Evolutionary conservation across 92 coral and sea anemone genomes (phyloP).

Genomic region (Pocillopora grandis): DNA sequence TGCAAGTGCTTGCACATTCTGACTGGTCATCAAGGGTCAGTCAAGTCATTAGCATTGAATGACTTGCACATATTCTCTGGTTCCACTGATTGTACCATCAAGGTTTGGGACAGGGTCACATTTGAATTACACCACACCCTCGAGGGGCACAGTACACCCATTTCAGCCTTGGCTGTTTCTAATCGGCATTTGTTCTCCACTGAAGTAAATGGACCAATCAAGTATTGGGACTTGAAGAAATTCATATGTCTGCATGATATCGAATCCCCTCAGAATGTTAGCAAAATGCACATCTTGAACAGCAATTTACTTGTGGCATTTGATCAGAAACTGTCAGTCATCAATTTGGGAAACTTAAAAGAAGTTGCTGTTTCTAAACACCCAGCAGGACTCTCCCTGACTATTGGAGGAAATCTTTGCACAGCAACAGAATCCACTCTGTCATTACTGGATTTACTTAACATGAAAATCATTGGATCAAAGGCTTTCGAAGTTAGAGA

Average conservation of each 20-base stretch:
- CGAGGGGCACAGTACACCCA: constrained; percentile 70
- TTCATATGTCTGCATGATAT: constrained; percentile 73
- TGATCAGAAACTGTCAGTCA: constrained; percentile 52
- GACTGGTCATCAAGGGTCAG: constrained; percentile 88
- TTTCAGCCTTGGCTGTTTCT: constrained; percentile 73
- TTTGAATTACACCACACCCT: constrained; percentile 69
- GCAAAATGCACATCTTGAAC: constrained; percentile 60
- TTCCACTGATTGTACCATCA: constrained; percentile 74
- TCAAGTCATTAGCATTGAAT: constrained; percentile 70
- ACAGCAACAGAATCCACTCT: constrained; percentile 48
- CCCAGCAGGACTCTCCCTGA: constrained; percentile 62
- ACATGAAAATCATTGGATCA: constrained; percentile 55
- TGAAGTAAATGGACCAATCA: constrained; percentile 77
- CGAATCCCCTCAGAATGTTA: constrained; percentile 47
- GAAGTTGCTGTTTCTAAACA: constrained; percentile 57
- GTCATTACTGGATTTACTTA: constrained; percentile 44
- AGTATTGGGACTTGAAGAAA: constrained; percentile 86
- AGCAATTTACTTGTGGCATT: constrained; percentile 62
- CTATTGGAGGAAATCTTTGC: constrained; percentile 47
- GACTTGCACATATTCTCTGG: constrained; percentile 74
- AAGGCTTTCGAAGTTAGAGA: constrained; percentile 52
- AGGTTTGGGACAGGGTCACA: constrained; percentile 82
- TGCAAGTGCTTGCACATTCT: constrained; percentile 75
- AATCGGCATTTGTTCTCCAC: constrained; percentile 85
- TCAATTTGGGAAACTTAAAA: constrained; percentile 84